phyloP scores from a whole-genome alignment of 1,140 invertebrate genomes.

The Asobara japonica region DNA sequence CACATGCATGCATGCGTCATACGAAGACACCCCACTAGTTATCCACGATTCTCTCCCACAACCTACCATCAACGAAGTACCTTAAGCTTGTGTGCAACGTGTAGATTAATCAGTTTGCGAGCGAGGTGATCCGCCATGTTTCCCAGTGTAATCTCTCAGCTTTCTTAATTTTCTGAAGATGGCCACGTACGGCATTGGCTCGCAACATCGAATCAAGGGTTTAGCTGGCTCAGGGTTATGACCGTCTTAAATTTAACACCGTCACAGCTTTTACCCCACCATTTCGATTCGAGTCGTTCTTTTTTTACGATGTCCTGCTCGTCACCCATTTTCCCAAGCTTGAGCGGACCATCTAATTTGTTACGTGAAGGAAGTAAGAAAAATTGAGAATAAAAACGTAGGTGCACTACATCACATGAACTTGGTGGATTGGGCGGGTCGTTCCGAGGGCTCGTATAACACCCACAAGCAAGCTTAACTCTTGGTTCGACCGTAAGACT shows the following conservation, averaged over 20 bases:
- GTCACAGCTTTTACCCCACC: neutral
- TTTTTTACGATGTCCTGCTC: neutral
- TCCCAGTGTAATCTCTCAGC: neutral
- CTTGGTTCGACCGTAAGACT: conserved; percentile 26
- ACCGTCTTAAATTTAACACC: conserved; percentile 17
- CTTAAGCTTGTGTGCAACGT: too few species aligned
- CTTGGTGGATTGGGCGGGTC: conserved; percentile 18
- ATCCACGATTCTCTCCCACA: too few species aligned
- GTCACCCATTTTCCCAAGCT: neutral
- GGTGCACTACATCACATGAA: neutral
- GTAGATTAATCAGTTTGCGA: too few species aligned
- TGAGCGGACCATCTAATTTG: neutral
- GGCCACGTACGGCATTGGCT: neutral
- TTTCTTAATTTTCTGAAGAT: neutral
- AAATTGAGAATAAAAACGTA: neutral
- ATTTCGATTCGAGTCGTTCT: neutral
- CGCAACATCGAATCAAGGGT: conserved; percentile 13
- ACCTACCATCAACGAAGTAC: too few species aligned
- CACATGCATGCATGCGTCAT: too few species aligned
- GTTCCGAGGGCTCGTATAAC: conserved; percentile 40
- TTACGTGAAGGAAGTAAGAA: neutral
- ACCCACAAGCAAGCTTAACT: conserved; percentile 26
- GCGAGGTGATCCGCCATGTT: too few species aligned
- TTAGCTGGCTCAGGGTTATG: conserved; percentile 7
- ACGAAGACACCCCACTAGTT: too few species aligned